phyloP scores from a whole-genome alignment of 2,888 invertebrate genomes.

The Craniophora ligustri region DNA sequence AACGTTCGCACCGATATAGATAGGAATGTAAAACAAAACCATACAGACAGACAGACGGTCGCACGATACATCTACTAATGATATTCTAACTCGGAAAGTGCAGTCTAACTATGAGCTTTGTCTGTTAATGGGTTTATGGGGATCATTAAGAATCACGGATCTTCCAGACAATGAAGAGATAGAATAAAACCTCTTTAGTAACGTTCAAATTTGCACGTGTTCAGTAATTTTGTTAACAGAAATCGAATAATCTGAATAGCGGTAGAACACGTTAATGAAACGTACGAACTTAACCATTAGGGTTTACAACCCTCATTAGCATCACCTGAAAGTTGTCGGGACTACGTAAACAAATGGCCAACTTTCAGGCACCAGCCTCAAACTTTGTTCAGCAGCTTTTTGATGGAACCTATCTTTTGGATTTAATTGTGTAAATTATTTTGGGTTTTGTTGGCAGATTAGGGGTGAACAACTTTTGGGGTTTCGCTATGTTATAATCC shows the following conservation, averaged over 20 bases:
- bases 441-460: slow-evolving; percentile 14
- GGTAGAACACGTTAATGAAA: slow-evolving; percentile 32
- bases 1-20: slow-evolving; percentile 62
- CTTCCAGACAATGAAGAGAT: no score
- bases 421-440: slow-evolving; percentile 50
- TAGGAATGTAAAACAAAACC: slow-evolving; percentile 55
- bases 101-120: slow-evolving; percentile 1
- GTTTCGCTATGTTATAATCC: neutral
- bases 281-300: slow-evolving; percentile 48
- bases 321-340: slow-evolving; percentile 47
- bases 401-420: slow-evolving; percentile 46
- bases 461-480: slow-evolving; percentile 1
- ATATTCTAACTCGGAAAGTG: slow-evolving; percentile 22
- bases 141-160: neutral
- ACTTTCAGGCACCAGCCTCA: slow-evolving; percentile 49
- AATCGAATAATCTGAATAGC: slow-evolving; percentile 3
- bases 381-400: slow-evolving; percentile 40
- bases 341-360: slow-evolving; percentile 48
- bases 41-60: slow-evolving; percentile 41
- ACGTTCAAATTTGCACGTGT: no score
- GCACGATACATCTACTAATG: slow-evolving; percentile 43
- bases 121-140: neutral
- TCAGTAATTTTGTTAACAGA: slow-evolving; percentile 13
- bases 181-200: no score
- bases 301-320: slow-evolving; percentile 47